These are phyloP conservation scores for Campodea augens DNA, from an alignment of 1,140 invertebrate genomes.

Conservation along the genomic window DNA sequence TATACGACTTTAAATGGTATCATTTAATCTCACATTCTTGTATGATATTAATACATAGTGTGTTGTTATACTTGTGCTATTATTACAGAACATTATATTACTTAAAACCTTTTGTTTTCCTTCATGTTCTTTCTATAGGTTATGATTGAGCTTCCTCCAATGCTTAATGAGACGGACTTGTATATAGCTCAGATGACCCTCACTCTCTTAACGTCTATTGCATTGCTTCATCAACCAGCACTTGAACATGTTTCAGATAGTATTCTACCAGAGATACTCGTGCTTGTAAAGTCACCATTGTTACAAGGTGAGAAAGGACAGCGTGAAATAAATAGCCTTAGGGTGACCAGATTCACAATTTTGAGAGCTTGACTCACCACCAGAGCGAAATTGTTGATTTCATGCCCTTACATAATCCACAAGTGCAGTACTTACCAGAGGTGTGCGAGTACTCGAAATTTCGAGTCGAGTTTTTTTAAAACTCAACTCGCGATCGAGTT, in stretches of 20 bases:
- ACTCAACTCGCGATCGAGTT: too few relatives aligned
- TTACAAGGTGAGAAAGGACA: conserved; percentile 37
- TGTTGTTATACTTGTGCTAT: too few relatives aligned
- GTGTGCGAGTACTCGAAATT: too few relatives aligned
- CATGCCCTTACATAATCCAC: too few relatives aligned
- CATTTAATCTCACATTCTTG: conserved; percentile 1
- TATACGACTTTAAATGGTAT: conserved; percentile 6
- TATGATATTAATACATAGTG: conserved; percentile 3
- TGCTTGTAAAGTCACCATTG: conserved; percentile 74
- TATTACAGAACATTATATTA: too few relatives aligned
- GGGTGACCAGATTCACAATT: too few relatives aligned
- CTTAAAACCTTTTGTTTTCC: conserved; percentile 10
- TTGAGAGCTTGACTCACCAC: too few relatives aligned
- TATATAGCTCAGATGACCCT: conserved; percentile 86
- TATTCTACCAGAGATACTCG: conserved; percentile 67
- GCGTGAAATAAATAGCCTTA: conserved; percentile 2
- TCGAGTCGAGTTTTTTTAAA: too few relatives aligned
- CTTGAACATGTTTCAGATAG: conserved; percentile 40
- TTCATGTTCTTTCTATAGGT: conserved; percentile 30
- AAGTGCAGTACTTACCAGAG: too few relatives aligned
- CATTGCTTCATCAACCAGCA: conserved; percentile 42
- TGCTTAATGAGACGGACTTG: conserved; percentile 83
- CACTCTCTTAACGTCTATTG: conserved; percentile 52
- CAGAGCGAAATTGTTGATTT: too few relatives aligned
- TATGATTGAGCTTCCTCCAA: conserved; percentile 63